A percentile compares a stretch with the other conserved stretches of the same genome.
phyloP scores from a whole-genome alignment of 1,140 invertebrate genomes.

The Gonatopus flavifemur region DNA sequence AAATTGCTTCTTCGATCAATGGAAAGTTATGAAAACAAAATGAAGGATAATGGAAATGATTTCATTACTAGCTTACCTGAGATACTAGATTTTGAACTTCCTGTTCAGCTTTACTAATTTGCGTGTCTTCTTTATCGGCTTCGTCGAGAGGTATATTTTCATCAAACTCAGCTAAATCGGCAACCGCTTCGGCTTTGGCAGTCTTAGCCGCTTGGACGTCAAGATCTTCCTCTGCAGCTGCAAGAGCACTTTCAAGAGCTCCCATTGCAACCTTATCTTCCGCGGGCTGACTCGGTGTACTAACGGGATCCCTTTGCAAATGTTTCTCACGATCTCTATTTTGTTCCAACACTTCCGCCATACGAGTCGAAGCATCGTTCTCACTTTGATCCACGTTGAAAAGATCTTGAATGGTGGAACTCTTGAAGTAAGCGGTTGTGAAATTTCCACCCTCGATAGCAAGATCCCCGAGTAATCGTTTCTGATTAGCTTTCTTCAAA shows the following conservation, averaged over 20 bases:
- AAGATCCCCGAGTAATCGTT: conserved; percentile 91
- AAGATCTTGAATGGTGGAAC: conserved; percentile 89
- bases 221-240: conserved; percentile 91
- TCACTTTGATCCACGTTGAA: conserved; percentile 77
- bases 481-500: conserved; percentile 98
- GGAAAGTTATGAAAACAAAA: conserved; percentile 6
- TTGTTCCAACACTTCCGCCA: conserved; percentile 65
- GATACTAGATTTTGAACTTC: conserved; percentile 81
- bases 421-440: conserved; percentile 96
- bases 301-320: conserved; percentile 35
- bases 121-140: conserved; percentile 62
- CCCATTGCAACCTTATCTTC: conserved; percentile 68
- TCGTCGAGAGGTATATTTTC: conserved; percentile 91
- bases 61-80: conserved; percentile 63
- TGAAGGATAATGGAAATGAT: background rate
- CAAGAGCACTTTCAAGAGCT: conserved; percentile 80
- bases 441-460: conserved; percentile 99
- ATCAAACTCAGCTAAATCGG: conserved; percentile 95
- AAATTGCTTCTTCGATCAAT: conserved; percentile 5
- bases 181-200: conserved; percentile 89
- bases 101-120: conserved; percentile 79
- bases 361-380: conserved; percentile 64
- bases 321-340: conserved; percentile 51
- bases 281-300: conserved; percentile 18
- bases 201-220: conserved; percentile 89